phyloP scores from a whole-genome alignment of 2,113 vertebrate species.

The Hydropotes inermis region DNA sequence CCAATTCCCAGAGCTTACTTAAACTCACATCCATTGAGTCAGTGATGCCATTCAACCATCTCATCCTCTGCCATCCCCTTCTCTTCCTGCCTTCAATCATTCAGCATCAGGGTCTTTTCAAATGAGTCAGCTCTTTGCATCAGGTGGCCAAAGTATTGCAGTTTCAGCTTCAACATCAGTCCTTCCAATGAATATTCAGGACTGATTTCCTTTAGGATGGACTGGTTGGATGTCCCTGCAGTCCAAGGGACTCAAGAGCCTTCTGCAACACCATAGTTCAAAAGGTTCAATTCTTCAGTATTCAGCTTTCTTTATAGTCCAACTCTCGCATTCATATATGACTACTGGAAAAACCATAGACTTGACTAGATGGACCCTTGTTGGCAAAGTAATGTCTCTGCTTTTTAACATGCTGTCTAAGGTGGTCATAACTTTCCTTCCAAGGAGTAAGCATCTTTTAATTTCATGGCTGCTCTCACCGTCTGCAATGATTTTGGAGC shows the following conservation, averaged over 20 bases:
- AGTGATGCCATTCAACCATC: neutral
- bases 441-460: neutral
- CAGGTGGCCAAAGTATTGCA: neutral
- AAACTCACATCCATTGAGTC: neutral
- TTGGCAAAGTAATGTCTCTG: neutral
- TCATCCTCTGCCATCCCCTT: neutral
- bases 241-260: neutral
- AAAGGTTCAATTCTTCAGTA: neutral
- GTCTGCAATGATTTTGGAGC: neutral
- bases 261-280: neutral
- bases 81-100: neutral
- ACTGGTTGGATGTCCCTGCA: neutral
- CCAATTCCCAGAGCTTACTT: neutral
- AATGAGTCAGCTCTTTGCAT: neutral
- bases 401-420: neutral
- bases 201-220: neutral
- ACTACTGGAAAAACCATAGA: neutral
- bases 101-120: neutral
- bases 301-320: neutral
- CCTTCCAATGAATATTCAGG: neutral
- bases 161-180: neutral
- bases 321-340: neutral
- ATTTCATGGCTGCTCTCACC: neutral
- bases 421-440: neutral
- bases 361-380: neutral